Base-by-base conservation (phyloP, 2,888 invertebrate species). In the Atethmia centrago region DNA sequence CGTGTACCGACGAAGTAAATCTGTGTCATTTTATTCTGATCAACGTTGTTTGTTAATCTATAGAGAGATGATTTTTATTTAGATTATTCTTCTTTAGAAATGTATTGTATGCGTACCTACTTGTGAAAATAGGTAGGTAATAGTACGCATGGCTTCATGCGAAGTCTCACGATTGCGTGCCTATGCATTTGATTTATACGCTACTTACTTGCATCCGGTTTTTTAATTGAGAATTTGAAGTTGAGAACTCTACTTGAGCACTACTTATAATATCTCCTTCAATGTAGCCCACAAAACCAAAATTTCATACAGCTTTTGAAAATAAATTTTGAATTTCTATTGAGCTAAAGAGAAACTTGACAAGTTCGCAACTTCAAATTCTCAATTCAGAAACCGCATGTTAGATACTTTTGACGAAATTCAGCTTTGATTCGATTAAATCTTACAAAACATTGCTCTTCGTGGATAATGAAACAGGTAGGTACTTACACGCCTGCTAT, bases 1-100 rank as follows among this genome's bases (percentile, higher is more conserved):
- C 73, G 47, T 63, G 28, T 49, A 63, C 47, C 21, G 45, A 36
- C 9, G 14, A 16, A 28, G 45, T 7, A 72, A 36, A 53, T 28
- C 28, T 73, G 14, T 49, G 7, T 36, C 25, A 42, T 25, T 53
- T 16, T 62, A 55, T 73, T 47, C 10, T 28, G 25, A 19, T 62
- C 21, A 49, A 42, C 28, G 14, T 61, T 61, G 4, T 59, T 51
- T 28, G 3, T 42, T n/a, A n/a, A n/a, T 2, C 3, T 16, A 25
- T 40, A 53, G 2, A 47, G 21, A 40, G 14, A 25, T 25, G 7
- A 16, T 31, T 25, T 25, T 53, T 53, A 25, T 28, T 28, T 28
- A 16, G 8, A 8, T 53, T 4, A 36, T 40, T 61, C 16, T 16
- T 61, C n/a, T n/a, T 16, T 36, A n/a, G 2, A n/a, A n/a, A 40